Evolutionary conservation across 1,140 invertebrate species (phyloP), one percentile per base, ranked within the genome.

Genomic region (Trypoxylus dichotomus): DNA sequence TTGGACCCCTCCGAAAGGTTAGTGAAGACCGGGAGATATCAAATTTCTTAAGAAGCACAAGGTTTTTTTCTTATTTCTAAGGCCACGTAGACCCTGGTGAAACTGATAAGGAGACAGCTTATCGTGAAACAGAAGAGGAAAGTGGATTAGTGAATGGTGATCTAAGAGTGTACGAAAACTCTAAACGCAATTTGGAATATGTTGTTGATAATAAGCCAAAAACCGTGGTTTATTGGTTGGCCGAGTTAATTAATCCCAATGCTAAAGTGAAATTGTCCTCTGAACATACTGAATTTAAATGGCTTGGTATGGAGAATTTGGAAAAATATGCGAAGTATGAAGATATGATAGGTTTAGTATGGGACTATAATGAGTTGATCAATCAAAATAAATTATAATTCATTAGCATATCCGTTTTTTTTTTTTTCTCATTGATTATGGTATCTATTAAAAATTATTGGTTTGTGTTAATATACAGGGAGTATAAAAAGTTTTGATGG

Each of bases 241-340:
- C 58, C 2, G 58, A 63, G 11, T 27, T 63, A 63, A 24, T 63
- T 27, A 63, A 63, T 11, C 19, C 58, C 1, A 63, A 63, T 10
- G 58, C 58, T 63, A 24, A 63, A 24, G 21, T 63, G 5, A 21
- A 63, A 63, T 63, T 63, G 11, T 63, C 58, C 3, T 63, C 58
- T 8, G 58, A 63, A 19, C 58, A 63, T 63, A 63, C 58, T 27
- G 58, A 63, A 63, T 63, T 24, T 63, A 63, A 63, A 63, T 63
- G 58, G 58, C 58, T 63, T 24, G 58, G 21, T 7, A 24, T 63
- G 19, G 19, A 7, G 2, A 27, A 63, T 24, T 21, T 63, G 1
- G 21, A 24, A 27, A 24, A 19, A 2, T 63, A 24, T 24, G 19
- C 58, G 3, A 63, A 63, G 21, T 63, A 63, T 63, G 58, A 63